Percentiles rank a stretch among this genome's conserved stretches.
phyloP scores from a whole-genome alignment of 2,888 invertebrate genomes.

The Epicampocera succincta region DNA sequence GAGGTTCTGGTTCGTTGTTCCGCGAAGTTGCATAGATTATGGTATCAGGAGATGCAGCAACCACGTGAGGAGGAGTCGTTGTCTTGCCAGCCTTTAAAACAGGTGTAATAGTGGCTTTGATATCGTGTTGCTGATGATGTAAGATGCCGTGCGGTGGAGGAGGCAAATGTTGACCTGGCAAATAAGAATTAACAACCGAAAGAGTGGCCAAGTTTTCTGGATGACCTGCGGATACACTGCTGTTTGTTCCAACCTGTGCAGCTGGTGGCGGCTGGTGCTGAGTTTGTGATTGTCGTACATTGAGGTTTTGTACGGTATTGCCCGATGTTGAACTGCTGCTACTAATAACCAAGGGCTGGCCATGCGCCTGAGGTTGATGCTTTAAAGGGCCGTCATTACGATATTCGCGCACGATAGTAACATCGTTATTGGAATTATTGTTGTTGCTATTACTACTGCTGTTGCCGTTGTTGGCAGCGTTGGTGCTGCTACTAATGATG shows the following conservation, averaged over 20 bases:
- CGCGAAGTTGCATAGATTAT: constrained; percentile 76
- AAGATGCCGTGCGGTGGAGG: constrained; percentile 71
- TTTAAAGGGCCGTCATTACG: constrained; percentile 78
- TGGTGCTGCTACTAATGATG: constrained; percentile 64
- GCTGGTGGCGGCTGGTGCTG: constrained; percentile 35
- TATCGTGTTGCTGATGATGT: constrained; percentile 79
- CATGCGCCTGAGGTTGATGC: constrained; percentile 76
- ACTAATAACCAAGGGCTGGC: constrained; percentile 72
- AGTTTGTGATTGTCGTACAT: constrained; percentile 69
- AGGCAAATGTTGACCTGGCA: constrained; percentile 73
- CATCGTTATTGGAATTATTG: constrained; percentile 75
- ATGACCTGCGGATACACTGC: constrained; percentile 62
- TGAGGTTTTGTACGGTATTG: constrained; percentile 62
- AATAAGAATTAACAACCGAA: constrained; percentile 85
- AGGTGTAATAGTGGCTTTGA: constrained; percentile 87
- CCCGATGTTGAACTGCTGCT: constrained; percentile 30
- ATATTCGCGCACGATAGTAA: constrained; percentile 82
- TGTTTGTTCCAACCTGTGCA: constrained; percentile 49
- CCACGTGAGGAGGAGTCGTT: constrained; percentile 75
- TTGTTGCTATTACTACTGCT: constrained; percentile 69
- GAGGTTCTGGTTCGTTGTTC: constrained; percentile 85
- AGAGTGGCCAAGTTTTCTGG: constrained; percentile 85
- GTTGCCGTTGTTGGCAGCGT: constrained; percentile 31
- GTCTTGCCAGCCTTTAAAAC: constrained; percentile 77
- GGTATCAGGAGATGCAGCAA: constrained; percentile 80